A percentile compares a stretch with the other conserved stretches of the same genome.
phyloP scores from a whole-genome alignment of 1,140 invertebrate species.

The Penaeus vannamei region DNA sequence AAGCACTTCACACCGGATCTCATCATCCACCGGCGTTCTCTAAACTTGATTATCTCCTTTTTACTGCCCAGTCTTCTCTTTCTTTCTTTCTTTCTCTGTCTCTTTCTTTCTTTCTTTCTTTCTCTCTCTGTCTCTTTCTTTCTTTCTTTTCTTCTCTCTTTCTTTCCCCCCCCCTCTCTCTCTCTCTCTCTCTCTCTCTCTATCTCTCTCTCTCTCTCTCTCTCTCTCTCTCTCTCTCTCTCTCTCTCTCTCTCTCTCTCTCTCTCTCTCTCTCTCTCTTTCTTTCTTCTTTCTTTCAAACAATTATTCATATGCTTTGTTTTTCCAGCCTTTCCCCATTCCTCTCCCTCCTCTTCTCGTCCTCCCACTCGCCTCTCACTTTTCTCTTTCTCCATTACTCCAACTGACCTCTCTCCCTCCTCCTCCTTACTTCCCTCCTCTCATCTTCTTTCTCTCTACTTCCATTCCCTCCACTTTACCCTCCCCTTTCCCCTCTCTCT shows the following conservation, averaged over 20 bases:
- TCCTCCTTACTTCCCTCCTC: too few relatives aligned
- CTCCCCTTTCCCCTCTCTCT: background rate
- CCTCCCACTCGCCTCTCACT: background rate
- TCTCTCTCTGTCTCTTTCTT: background rate
- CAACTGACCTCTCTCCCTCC: background rate
- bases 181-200: too few relatives aligned
- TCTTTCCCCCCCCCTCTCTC: too few relatives aligned
- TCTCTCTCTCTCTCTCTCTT: background rate
- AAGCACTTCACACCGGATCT: too few relatives aligned
- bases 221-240: background rate
- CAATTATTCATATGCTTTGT: background rate
- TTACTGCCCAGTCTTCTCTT: background rate
- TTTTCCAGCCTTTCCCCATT: background rate
- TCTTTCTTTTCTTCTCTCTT: too few relatives aligned
- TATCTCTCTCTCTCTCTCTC: background rate
- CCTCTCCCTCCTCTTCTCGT: background rate
- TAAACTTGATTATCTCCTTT: background rate
- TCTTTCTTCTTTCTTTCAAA: background rate
- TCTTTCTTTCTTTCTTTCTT: background rate
- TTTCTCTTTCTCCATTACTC: too few relatives aligned
- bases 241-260: conserved; percentile 8
- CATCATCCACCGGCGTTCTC: too few relatives aligned
- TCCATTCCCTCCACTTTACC: background rate
- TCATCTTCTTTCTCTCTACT: background rate
- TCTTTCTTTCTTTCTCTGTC: conserved; percentile 30